Evolutionary conservation across 2,113 vertebrate species (phyloP).

Genomic region (Oryzias celebensis): DNA sequence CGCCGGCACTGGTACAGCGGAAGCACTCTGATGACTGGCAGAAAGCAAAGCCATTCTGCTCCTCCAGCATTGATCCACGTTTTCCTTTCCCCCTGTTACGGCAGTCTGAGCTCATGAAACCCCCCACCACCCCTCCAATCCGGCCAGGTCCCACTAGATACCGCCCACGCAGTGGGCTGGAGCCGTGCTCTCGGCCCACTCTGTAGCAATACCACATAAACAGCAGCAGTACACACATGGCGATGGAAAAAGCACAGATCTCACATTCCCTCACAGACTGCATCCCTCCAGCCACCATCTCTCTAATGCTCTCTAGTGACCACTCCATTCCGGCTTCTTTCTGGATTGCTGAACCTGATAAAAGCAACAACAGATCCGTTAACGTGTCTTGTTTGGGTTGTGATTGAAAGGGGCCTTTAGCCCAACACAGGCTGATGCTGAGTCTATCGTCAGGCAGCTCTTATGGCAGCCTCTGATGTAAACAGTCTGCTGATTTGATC

Average conservation of each 20-base stretch:
- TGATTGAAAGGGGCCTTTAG: slow-evolving; percentile 37
- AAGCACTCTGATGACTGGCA: slow-evolving; percentile 90
- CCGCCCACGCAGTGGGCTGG: slow-evolving; percentile 70
- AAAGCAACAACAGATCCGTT: slow-evolving; percentile 40
- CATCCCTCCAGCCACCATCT: slow-evolving; percentile 87
- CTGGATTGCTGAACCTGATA: slow-evolving; percentile 52
- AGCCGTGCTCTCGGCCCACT: slow-evolving; percentile 91
- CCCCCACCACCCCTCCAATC: slow-evolving; percentile 62
- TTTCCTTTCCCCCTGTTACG: slow-evolving; percentile 64
- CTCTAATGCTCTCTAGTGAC: slow-evolving; percentile 88
- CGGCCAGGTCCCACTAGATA: slow-evolving; percentile 68
- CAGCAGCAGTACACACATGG: slow-evolving; percentile 85
- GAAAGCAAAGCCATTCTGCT: slow-evolving; percentile 89
- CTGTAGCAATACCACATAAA: slow-evolving; percentile 98
- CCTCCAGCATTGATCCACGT: slow-evolving; percentile 68
- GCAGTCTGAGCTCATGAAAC: slow-evolving; percentile 66
- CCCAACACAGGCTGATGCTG: slow-evolving; percentile 21
- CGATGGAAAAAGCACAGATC: slow-evolving; percentile 79
- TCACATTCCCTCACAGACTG: slow-evolving; percentile 93
- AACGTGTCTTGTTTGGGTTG: slow-evolving; percentile 51
- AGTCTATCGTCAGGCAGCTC: slow-evolving; percentile 43
- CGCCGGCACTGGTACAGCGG: slow-evolving; percentile 83
- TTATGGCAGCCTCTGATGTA: slow-evolving; percentile 38
- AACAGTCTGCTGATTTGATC: slow-evolving; percentile 62
- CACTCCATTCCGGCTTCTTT: slow-evolving; percentile 75